Conservation (phyloP, 2,797 vertebrate genomes). For the Bovichtus diacanthus region DNA sequence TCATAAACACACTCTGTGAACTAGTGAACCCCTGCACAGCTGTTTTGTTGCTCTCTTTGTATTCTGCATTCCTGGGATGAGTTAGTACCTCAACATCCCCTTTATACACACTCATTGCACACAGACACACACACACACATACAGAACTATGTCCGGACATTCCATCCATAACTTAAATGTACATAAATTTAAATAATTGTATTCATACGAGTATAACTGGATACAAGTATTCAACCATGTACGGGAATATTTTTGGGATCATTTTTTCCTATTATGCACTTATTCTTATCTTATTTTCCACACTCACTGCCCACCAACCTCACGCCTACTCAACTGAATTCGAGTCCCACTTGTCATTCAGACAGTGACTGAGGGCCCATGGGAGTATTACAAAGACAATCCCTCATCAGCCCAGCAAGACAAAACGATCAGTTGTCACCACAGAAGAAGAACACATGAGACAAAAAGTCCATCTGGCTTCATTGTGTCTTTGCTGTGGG, state of each 20-base stretch:
- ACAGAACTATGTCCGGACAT: slow-evolving; percentile 1
- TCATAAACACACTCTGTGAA: slow-evolving; percentile 12
- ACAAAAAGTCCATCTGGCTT: neutral
- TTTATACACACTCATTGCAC: slow-evolving; percentile 1
- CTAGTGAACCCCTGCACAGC: slow-evolving; percentile 56
- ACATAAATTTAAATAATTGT: neutral
- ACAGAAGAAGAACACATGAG: slow-evolving; percentile 2
- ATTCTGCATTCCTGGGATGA: slow-evolving; percentile 58
- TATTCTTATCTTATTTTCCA: neutral
- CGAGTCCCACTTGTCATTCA: slow-evolving; percentile 15
- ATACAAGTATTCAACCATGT: neutral
- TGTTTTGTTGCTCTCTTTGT: slow-evolving; percentile 50
- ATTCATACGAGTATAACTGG: neutral
- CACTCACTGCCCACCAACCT: neutral
- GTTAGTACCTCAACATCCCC: slow-evolving; percentile 24
- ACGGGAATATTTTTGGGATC: neutral
- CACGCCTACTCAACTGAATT: neutral
- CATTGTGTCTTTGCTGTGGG: neutral
- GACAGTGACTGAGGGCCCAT: slow-evolving; percentile 1
- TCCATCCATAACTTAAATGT: slow-evolving; percentile 1
- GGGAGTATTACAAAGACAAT: slow-evolving; percentile 33
- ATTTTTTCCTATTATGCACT: neutral
- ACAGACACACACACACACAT: slow-evolving; percentile 24
- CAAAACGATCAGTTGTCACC: slow-evolving; percentile 18
- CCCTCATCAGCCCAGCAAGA: slow-evolving; percentile 10